Evolutionary conservation across 2,888 invertebrate genomes (phyloP).

Genomic region (Oasisia sp.): DNA sequence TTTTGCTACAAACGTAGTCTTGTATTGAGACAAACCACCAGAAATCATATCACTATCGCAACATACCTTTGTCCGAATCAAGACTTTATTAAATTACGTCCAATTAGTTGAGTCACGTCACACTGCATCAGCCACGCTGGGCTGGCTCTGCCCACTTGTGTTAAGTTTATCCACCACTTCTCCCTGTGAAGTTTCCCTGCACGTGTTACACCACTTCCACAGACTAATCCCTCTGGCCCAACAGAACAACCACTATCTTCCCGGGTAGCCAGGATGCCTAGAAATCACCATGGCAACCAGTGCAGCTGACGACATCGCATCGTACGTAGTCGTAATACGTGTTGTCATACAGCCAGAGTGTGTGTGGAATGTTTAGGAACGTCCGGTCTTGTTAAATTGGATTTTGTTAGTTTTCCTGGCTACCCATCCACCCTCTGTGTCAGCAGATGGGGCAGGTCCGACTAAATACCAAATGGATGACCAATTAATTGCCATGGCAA

Average conservation of each 20-base stretch:
- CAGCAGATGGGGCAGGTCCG: background rate
- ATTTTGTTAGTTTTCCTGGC: background rate
- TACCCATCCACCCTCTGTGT: background rate
- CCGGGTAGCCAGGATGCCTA: background rate
- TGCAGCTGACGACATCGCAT: background rate
- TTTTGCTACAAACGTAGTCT: background rate
- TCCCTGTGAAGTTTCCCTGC: background rate
- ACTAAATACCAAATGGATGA: background rate
- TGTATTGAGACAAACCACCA: background rate
- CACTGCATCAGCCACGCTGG: background rate
- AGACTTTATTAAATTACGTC: background rate
- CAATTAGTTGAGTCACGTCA: background rate
- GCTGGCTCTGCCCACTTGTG: background rate
- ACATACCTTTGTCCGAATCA: background rate
- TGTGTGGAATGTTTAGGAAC: background rate
- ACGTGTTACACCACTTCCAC: conserved; percentile 4
- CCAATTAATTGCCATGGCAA: conserved; percentile 4
- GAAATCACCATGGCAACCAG: background rate
- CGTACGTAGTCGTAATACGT: background rate
- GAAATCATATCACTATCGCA: background rate
- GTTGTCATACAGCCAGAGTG: background rate
- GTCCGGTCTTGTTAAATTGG: background rate
- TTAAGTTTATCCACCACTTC: background rate
- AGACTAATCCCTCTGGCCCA: background rate
- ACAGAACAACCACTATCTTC: background rate